Evolutionary conservation across 92 coral and sea anemone genomes (phyloP).

Genomic region (Epizoanthus scotinus): DNA sequence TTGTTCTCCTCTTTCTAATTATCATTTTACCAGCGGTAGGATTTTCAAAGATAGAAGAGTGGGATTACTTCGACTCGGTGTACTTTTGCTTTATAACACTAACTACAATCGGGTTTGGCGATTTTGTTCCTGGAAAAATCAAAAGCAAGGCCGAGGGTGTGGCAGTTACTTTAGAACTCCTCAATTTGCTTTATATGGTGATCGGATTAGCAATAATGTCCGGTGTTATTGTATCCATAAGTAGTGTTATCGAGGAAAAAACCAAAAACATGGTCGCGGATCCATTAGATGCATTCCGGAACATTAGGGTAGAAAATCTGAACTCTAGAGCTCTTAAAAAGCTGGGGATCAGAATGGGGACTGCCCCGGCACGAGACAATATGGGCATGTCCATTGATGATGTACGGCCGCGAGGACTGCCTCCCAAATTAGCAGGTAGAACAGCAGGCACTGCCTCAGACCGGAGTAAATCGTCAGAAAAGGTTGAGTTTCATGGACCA

Average conservation of each 20-base stretch:
- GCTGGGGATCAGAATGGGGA: slow-evolving; percentile 83
- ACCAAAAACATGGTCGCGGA: slow-evolving; percentile 87
- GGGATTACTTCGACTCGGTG: slow-evolving; percentile 81
- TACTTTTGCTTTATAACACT: slow-evolving; percentile 94
- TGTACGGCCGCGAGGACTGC: slow-evolving; percentile 48
- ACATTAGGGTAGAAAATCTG: slow-evolving; percentile 79
- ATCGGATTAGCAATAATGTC: slow-evolving; percentile 98
- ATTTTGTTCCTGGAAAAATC: slow-evolving; percentile 71
- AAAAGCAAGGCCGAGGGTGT: slow-evolving; percentile 38
- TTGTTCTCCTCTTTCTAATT: slow-evolving; percentile 68
- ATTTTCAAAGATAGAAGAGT: slow-evolving; percentile 61
- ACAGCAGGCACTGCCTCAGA: slow-evolving; percentile 47
- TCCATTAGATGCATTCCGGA: slow-evolving; percentile 86
- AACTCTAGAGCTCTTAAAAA: slow-evolving; percentile 91
- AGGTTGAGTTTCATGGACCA: slow-evolving; percentile 86
- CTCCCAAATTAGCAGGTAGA: slow-evolving; percentile 59
- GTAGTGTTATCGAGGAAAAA: slow-evolving; percentile 96
- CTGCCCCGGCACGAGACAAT: slow-evolving; percentile 24
- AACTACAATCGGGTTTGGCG: slow-evolving; percentile 95
- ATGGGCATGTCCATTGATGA: slow-evolving; percentile 53
- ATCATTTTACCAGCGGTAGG: slow-evolving; percentile 85
- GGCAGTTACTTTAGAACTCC: slow-evolving; percentile 72
- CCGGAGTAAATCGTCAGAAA: slow-evolving; percentile 77
- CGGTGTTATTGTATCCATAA: slow-evolving; percentile 93
- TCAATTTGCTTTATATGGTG: slow-evolving; percentile 90